Evolutionary conservation across 2,797 vertebrate genomes (phyloP), one percentile per base, ranked within the genome.

Genomic region (Nannoperca obscura): DNA sequence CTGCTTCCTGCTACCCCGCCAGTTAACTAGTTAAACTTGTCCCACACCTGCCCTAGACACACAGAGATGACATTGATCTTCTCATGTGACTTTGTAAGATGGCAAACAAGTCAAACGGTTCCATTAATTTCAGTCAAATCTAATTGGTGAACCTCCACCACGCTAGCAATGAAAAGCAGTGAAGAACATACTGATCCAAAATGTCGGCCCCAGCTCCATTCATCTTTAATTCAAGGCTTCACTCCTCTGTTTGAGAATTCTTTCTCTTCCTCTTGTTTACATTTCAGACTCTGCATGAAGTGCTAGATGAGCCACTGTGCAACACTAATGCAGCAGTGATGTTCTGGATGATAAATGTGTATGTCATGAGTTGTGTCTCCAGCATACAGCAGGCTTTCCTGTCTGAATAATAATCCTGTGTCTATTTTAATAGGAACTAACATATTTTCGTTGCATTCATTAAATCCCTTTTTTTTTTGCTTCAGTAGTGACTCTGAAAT

Each of bases 311-410:
- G 57, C 70, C 7, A 1, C 66, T 59, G 10, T 54, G 74, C 61
- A 52, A 38, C 46, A 36, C 61, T 78, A 74, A 69, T 55, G 46
- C 54, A 24, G 40, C 57, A 46, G 58, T 73, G 2, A 69, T 79
- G 52, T 57, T 79, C 1, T 34, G 30, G 17, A 62, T 17, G 40
- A 86, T 57, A 46, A 70, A 81, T 82, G 70, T 62, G 55, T 44
- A 13, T 50, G 66, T 1, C 60, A 49, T 40, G 71, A 0, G 27
- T 67, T 78, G 65, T 69, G 67, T 75, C 57, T 71, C 50, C 1
- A 19, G 71, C 8, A 17, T 50, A 34, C 71, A 58, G 66, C 27
- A n/a, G 38, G 10, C 10, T 58, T 58, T 66, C 22, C 24, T 52
- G 38, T 52, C 59, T 49, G 50, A 67, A 57, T 78, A 66, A 66